Conservation (phyloP, 2,113 vertebrate genomes). For the Aix galericulata region DNA sequence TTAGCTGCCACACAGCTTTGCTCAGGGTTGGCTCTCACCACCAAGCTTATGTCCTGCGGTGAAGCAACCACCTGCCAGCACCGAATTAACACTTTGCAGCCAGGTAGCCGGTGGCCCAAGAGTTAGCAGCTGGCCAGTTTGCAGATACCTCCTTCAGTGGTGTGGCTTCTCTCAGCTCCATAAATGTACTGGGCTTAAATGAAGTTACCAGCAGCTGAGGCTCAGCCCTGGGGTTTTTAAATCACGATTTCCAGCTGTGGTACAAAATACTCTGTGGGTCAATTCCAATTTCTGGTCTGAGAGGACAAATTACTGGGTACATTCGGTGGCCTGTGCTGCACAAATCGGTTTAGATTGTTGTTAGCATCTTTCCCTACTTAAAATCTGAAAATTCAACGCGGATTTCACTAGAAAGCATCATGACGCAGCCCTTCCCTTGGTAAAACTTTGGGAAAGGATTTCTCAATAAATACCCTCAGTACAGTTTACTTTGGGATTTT, state of each 20-base stretch:
- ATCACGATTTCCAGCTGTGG: not conserved
- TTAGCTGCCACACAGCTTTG: not conserved
- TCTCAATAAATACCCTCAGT: not conserved
- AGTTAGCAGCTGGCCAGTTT: not conserved
- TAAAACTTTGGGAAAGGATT: not conserved
- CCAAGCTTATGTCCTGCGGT: not conserved
- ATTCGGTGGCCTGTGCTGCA: rapidly evolving
- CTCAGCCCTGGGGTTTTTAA: not conserved
- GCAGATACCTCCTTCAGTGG: not conserved
- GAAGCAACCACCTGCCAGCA: not conserved
- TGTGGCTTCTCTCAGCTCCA: not conserved
- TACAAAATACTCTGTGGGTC: not conserved
- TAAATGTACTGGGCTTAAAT: not conserved
- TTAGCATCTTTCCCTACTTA: not conserved
- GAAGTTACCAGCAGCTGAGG: not conserved
- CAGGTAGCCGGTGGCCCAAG: not conserved
- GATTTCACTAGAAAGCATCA: not conserved
- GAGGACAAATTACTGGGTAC: not conserved
- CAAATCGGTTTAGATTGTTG: not conserved
- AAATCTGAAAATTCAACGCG: not conserved
- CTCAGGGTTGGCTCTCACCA: not conserved
- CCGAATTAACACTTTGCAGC: not conserved
- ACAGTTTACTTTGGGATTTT: not conserved
- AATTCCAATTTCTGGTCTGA: not conserved
- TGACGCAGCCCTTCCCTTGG: not conserved